phyloP scores from a whole-genome alignment of 2,113 vertebrate species.

The Passer domesticus region DNA sequence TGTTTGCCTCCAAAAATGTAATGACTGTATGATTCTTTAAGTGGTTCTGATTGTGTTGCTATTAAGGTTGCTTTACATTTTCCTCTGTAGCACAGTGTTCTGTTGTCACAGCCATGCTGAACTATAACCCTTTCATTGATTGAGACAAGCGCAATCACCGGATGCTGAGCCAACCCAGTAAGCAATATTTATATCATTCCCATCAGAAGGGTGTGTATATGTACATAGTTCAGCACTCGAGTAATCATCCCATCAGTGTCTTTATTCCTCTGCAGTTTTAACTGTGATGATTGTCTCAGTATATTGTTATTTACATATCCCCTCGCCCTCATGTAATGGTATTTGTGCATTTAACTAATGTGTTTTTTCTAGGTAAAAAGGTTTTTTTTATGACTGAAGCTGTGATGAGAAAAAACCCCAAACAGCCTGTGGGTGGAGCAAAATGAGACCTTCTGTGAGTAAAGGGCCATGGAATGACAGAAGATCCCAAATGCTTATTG shows the following conservation, averaged over 20 bases:
- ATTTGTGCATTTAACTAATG: neutral
- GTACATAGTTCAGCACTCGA: neutral
- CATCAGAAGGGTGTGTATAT: neutral
- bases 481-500: neutral
- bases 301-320: neutral
- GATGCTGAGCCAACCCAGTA: neutral
- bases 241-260: neutral
- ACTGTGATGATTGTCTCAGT: neutral
- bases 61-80: constrained; percentile 24
- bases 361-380: neutral
- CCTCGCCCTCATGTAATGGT: neutral
- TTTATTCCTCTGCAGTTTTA: neutral
- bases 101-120: neutral
- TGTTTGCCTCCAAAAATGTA: constrained; percentile 6
- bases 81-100: neutral
- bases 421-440: neutral
- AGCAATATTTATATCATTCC: neutral
- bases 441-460: neutral
- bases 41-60: constrained; percentile 16
- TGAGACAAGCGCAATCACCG: neutral
- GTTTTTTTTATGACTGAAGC: neutral
- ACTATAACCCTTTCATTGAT: neutral
- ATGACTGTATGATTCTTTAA: neutral
- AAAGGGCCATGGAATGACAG: neutral
- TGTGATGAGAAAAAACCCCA: neutral